A percentile compares a stretch with the other conserved stretches of the same genome.
Conservation (phyloP, 92 coral and sea anemone species). For the Scolanthus callimorphus region DNA sequence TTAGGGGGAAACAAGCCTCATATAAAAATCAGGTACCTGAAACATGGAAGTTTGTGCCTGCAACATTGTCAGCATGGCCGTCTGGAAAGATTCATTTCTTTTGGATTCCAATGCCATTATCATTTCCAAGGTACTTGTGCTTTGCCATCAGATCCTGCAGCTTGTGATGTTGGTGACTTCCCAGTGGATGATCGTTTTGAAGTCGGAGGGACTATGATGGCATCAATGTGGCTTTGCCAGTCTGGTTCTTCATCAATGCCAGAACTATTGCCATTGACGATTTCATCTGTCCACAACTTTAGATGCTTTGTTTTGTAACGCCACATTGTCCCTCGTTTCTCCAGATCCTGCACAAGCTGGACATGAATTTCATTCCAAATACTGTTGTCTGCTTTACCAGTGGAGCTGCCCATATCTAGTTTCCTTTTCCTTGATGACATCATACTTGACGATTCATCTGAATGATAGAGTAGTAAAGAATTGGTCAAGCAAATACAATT, state of each 20-base stretch:
- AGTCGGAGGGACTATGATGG: neutral
- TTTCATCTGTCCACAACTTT: constrained; percentile 21
- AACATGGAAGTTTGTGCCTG: no score
- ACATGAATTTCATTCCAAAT: neutral
- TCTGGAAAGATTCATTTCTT: no score
- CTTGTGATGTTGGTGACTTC: no score
- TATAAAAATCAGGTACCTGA: no score
- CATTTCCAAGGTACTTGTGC: neutral
- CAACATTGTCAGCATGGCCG: no score
- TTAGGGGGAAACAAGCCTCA: no score
- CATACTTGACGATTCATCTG: neutral
- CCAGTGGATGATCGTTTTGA: neutral
- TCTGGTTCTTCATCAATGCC: constrained; percentile 11
- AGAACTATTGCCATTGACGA: constrained; percentile 7
- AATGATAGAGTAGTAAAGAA: neutral
- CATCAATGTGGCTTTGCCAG: neutral
- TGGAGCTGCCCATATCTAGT: neutral
- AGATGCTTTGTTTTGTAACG: no score
- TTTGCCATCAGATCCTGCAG: neutral
- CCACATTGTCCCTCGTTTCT: constrained; percentile 10
- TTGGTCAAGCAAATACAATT: neutral
- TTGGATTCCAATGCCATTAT: no score
- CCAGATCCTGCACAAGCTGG: constrained; percentile 1
- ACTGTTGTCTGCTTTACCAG: neutral
- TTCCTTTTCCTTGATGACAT: neutral